A percentile compares a stretch with the other conserved stretches of the same genome.
Evolutionary conservation across 2,888 invertebrate genomes (phyloP).

Genomic region (Caenorhabditis sp.): DNA sequence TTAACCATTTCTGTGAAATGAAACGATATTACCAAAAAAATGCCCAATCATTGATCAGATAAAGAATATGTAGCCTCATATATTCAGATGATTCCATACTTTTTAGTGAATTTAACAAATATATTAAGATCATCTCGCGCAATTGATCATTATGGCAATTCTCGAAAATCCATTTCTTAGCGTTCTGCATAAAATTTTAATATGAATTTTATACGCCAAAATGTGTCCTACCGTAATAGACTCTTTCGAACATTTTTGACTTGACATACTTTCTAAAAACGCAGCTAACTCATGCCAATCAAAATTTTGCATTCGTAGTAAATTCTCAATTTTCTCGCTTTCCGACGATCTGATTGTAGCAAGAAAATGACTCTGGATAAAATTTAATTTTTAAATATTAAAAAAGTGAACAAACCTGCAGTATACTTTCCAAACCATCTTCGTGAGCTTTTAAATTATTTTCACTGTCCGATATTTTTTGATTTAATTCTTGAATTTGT

Average conservation of each 20-base stretch:
- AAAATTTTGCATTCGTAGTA: constrained; percentile 11
- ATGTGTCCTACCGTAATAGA: constrained; percentile 16
- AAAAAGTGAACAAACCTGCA: constrained; percentile 4
- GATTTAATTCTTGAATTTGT: constrained; percentile 65
- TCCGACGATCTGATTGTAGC: constrained; percentile 17
- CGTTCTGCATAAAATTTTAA: constrained; percentile 31
- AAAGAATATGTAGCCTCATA: constrained; percentile 94
- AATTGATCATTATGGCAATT: constrained; percentile 84
- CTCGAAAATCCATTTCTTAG: constrained; percentile 98
- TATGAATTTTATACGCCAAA: not conserved
- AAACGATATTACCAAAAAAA: constrained; percentile 78
- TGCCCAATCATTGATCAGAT: constrained; percentile 96
- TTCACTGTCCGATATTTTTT: constrained; percentile 91
- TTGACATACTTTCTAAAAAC: constrained; percentile 12
- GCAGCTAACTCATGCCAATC: constrained; percentile 9
- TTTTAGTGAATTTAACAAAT: constrained; percentile 75
- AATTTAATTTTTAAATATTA: too few relatives aligned
- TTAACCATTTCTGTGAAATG: too few relatives aligned
- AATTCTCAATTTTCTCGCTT: constrained; percentile 11
- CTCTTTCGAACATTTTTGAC: constrained; percentile 34
- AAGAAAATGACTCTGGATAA: constrained; percentile 23
- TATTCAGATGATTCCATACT: constrained; percentile 81
- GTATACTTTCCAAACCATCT: constrained; percentile 74
- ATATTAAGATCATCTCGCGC: constrained; percentile 78
- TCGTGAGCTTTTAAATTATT: constrained; percentile 89